A percentile compares a stretch with the other conserved stretches of the same genome.
phyloP scores from a whole-genome alignment of 2,113 vertebrate species.

The Anthoscopus minutus region DNA sequence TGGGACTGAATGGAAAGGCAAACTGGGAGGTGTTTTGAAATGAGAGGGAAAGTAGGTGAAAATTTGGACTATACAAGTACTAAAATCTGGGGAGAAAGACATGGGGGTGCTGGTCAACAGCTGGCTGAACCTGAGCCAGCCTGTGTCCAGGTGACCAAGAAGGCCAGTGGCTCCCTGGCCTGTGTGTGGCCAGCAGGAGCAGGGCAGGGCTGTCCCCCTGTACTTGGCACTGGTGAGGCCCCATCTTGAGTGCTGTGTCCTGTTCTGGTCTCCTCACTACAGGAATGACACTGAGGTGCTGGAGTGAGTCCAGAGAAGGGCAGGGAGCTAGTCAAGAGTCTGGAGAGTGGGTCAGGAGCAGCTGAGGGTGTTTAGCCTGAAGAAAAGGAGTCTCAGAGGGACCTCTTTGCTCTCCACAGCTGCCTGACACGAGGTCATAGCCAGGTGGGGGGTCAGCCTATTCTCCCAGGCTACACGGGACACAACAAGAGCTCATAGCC shows the following conservation, averaged over 20 bases:
- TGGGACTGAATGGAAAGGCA: background rate
- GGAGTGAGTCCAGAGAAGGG: background rate
- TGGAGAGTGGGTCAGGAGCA: background rate
- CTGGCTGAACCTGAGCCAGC: rapidly evolving
- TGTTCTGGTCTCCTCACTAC: background rate
- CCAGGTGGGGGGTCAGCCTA: background rate
- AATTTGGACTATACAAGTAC: background rate
- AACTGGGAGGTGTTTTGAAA: background rate
- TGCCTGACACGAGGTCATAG: background rate
- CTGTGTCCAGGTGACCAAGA: background rate
- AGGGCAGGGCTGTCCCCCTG: background rate
- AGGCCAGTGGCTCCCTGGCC: background rate
- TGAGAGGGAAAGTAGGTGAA: background rate
- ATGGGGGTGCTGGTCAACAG: rapidly evolving
- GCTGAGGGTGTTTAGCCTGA: background rate
- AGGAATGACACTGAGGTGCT: background rate
- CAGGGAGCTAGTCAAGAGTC: background rate
- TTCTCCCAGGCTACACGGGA: background rate
- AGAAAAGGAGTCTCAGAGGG: background rate
- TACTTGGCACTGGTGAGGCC: background rate
- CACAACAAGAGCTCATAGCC: background rate
- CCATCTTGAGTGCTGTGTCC: background rate
- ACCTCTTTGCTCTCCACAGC: background rate
- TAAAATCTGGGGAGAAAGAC: background rate
- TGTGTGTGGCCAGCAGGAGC: background rate